Base-by-base conservation (phyloP, 2,888 invertebrate genomes). In the Agriopis marginaria region DNA sequence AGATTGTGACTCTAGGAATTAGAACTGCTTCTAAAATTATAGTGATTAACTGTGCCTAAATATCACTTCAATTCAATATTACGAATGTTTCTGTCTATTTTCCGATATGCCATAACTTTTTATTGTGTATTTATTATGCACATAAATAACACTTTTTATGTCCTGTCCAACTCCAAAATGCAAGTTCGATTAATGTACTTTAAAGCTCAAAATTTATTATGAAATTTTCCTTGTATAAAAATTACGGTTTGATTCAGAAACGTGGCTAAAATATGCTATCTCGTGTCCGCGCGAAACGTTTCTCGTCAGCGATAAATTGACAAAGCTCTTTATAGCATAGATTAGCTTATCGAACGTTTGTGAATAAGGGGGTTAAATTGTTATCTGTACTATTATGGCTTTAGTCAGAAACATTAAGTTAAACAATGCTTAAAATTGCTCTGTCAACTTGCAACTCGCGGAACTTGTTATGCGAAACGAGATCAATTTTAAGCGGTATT, bases 61-160 rank as follows among this genome's bases (percentile, higher is more conserved):
- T 1, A 53, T 53, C 53, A 12, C 53, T n/a, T n/a, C 39, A 53
- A 12, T 39, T 50, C 17, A 23, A 50, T 17, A 8, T 11, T 12
- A 51, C 11, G 39, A 42, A 42, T 6, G 32, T 56, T 39, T n/a
- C 17, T 23, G 23, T 32, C 4, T 45, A 7, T 45, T 32, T 32
- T 47, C 47, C 63, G 42, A 56, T 64, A 50, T 58, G 39, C 56
- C 49, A 58, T 58, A 42, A 42, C n/a, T 59, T 58, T 65, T 44
- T 42, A 12, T 17, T 51, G 7, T 51, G 12, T 23, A 23, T 23
- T 23, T 54, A 62, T 55, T 42, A 45, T 59, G 63, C 63, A 59
- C 59, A 63, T 58, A 62, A 45, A 42, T 49, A 51, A 51, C 47
- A 40, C 12, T 5, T 54, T 60, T 54, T 54, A 11, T 45, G 3